Percentiles rank a stretch among this genome's conserved stretches.
phyloP scores from a whole-genome alignment of 2,797 vertebrate species.

The Pseudochromis fuscus region DNA sequence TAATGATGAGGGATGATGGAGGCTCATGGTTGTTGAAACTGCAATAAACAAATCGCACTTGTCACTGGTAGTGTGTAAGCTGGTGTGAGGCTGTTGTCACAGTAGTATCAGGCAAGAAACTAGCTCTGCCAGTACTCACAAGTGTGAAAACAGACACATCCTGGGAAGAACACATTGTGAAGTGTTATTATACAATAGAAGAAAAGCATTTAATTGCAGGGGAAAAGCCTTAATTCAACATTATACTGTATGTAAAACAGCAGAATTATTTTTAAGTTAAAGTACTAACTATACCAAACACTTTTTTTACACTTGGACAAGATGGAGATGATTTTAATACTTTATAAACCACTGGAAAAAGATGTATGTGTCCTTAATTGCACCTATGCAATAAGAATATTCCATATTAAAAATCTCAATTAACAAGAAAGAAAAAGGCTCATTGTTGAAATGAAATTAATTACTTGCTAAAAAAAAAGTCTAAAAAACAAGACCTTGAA shows the following conservation, averaged over 20 bases:
- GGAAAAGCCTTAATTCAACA: neutral
- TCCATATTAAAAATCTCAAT: neutral
- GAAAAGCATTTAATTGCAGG: neutral
- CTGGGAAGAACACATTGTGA: neutral
- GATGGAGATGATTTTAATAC: too few species aligned
- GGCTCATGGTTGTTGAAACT: neutral
- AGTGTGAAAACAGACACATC: conserved; percentile 22
- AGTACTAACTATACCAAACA: neutral
- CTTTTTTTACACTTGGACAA: too few species aligned
- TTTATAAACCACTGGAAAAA: too few species aligned
- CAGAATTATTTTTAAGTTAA: neutral
- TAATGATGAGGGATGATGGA: neutral
- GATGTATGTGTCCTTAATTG: too few species aligned
- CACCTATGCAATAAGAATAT: too few species aligned
- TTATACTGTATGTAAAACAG: neutral
- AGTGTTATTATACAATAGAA: neutral
- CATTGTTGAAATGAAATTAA: neutral
- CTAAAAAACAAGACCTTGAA: neutral
- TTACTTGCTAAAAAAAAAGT: conserved; percentile 1
- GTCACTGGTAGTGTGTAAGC: neutral
- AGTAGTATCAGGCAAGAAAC: conserved; percentile 2
- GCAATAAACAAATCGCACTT: conserved; percentile 11
- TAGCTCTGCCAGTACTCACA: conserved; percentile 5
- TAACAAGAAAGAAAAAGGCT: neutral
- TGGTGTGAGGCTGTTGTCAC: conserved; percentile 25